A percentile compares a stretch with the other conserved stretches of the same genome.
Conservation (phyloP, 2,797 vertebrate species). For the Amniataba percoides region DNA sequence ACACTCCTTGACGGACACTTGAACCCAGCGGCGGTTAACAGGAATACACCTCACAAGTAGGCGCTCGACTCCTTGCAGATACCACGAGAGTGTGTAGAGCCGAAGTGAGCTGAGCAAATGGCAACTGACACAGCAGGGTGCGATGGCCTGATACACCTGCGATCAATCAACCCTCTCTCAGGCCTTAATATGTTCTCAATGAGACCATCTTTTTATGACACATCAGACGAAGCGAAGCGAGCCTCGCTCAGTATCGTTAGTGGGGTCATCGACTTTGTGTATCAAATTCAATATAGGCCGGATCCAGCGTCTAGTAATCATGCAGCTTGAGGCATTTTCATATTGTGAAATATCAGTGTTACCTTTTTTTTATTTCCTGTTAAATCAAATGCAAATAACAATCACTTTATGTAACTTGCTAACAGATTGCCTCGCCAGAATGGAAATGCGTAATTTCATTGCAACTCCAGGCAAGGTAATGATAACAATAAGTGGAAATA, state of each 20-base stretch:
- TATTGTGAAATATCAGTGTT: background rate
- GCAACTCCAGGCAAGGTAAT: conserved; percentile 47
- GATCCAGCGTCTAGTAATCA: background rate
- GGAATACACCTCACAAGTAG: background rate
- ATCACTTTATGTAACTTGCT: conserved; percentile 4
- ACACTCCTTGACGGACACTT: background rate
- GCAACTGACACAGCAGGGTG: background rate
- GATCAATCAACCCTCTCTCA: background rate
- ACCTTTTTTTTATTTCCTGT: background rate
- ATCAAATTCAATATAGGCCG: conserved; percentile 3
- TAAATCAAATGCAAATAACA: conserved; percentile 53
- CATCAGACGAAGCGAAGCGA: background rate
- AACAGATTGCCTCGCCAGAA: conserved; percentile 29
- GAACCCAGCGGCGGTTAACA: background rate
- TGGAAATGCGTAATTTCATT: conserved; percentile 40
- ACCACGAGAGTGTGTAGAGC: too few species aligned
- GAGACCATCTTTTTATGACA: background rate
- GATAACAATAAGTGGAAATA: conserved; percentile 40
- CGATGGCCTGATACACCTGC: background rate
- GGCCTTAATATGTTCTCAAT: background rate
- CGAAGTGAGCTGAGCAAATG: conserved; percentile 1
- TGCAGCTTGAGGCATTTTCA: conserved; percentile 12
- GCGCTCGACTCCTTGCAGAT: background rate
- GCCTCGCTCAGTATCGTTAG: background rate
- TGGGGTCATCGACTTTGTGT: background rate